Percentiles rank a stretch among this genome's conserved stretches.
These are phyloP conservation scores for Eurois occulta DNA, from an alignment of 2,888 invertebrate species.

Conservation along the genomic window DNA sequence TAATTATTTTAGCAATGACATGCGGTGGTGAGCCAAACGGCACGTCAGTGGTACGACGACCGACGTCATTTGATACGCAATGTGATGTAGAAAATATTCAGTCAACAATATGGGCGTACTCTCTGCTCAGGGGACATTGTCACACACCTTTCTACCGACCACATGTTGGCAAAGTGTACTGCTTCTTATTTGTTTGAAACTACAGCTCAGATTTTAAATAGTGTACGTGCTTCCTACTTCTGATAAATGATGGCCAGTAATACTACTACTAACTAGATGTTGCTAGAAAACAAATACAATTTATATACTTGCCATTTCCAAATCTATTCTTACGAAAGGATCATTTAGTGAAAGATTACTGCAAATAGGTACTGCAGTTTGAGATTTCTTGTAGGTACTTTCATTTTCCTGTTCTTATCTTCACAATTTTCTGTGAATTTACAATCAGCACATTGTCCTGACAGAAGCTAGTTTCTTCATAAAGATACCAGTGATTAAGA, in stretches of 20 bases:
- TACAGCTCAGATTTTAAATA: constrained; percentile 21
- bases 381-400: not conserved
- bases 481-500: constrained; percentile 36
- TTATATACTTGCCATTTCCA: not conserved
- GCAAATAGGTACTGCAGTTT: not conserved
- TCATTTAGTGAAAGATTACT: not conserved
- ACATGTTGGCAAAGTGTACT: constrained; percentile 52
- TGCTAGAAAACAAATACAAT: no score
- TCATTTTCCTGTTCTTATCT: constrained; percentile 26
- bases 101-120: constrained; percentile 64
- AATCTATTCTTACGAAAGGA: not conserved
- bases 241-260: not conserved
- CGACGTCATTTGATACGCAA: constrained; percentile 65
- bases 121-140: constrained; percentile 60
- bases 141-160: constrained; percentile 59
- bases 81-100: constrained; percentile 63
- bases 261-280: not conserved
- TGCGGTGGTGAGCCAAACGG: constrained; percentile 56
- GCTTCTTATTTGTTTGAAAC: constrained; percentile 36
- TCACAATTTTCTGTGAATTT: constrained; percentile 12
- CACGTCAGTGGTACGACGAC: constrained; percentile 61
- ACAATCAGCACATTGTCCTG: constrained; percentile 19
- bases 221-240: constrained; percentile 10
- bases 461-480: constrained; percentile 31
- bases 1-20: constrained; percentile 63